Evolutionary conservation across 2,113 vertebrate species (phyloP).

Genomic region (Rynchops niger): DNA sequence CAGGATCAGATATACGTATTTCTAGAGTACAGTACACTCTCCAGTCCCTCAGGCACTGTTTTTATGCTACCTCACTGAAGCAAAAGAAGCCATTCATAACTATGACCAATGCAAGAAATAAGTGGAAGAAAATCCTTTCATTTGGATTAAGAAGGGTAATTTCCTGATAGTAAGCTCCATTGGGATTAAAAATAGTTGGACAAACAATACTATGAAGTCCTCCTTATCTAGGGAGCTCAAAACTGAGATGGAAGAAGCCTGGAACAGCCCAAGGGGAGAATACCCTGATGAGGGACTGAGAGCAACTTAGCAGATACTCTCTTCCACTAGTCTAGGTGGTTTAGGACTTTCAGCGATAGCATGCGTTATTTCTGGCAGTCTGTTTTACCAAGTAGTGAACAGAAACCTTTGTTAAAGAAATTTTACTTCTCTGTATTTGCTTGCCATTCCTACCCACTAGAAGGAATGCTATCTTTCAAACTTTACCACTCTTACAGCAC

Average conservation of each 20-base stretch:
- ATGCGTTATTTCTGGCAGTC: not conserved
- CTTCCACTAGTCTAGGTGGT: not conserved
- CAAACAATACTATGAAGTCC: not conserved
- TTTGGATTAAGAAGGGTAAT: not conserved
- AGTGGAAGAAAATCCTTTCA: not conserved
- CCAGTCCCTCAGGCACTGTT: not conserved
- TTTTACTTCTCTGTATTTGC: not conserved
- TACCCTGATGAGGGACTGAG: rapidly evolving
- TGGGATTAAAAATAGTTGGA: not conserved
- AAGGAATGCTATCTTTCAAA: not conserved
- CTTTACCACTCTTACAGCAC: not conserved
- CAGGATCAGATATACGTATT: not conserved
- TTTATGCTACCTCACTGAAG: not conserved
- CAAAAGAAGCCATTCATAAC: not conserved
- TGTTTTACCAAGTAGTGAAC: not conserved
- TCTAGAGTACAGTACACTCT: not conserved
- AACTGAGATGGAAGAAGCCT: not conserved
- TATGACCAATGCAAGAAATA: not conserved
- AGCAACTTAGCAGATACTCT: rapidly evolving
- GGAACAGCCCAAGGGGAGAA: not conserved
- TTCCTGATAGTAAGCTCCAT: not conserved
- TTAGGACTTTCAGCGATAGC: not conserved
- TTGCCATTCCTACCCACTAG: not conserved
- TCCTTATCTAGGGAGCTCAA: not conserved
- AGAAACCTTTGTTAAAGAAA: not conserved